Evolutionary conservation across 37 sponge, comb jelly and placozoan genomes (phyloP).

Genomic region (Chondrosia reniformis): DNA sequence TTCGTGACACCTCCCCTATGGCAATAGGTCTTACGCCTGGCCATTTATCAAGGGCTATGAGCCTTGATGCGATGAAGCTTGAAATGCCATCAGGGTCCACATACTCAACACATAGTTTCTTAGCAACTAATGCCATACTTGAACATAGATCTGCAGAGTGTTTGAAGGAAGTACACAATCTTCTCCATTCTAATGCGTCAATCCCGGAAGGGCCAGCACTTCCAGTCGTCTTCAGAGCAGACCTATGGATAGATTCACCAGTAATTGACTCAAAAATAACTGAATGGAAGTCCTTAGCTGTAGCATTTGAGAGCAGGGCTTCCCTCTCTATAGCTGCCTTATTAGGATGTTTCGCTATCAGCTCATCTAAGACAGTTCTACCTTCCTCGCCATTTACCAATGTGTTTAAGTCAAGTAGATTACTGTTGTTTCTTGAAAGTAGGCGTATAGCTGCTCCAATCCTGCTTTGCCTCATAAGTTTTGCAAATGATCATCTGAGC

Average conservation of each 20-base stretch:
- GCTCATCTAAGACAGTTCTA: background rate
- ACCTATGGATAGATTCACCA: background rate
- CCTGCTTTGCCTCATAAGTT: background rate
- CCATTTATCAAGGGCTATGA: background rate
- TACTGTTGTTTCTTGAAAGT: background rate
- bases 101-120: background rate
- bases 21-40: background rate
- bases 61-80: background rate
- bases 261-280: background rate
- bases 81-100: background rate
- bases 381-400: background rate
- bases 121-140: background rate
- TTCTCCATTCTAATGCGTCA: background rate
- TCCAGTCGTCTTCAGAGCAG: slow-evolving; percentile 5
- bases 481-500: background rate
- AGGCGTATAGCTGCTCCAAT: background rate
- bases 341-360: background rate
- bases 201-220: slow-evolving; percentile 5
- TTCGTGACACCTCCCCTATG: background rate
- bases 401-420: background rate
- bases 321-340: background rate
- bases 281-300: background rate
- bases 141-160: background rate
- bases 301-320: background rate
- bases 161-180: slow-evolving; percentile 9